Evolutionary conservation across 2,113 vertebrate genomes (phyloP), one percentile per base, ranked within the genome.

Genomic region (Potamarius usumacintae): DNA sequence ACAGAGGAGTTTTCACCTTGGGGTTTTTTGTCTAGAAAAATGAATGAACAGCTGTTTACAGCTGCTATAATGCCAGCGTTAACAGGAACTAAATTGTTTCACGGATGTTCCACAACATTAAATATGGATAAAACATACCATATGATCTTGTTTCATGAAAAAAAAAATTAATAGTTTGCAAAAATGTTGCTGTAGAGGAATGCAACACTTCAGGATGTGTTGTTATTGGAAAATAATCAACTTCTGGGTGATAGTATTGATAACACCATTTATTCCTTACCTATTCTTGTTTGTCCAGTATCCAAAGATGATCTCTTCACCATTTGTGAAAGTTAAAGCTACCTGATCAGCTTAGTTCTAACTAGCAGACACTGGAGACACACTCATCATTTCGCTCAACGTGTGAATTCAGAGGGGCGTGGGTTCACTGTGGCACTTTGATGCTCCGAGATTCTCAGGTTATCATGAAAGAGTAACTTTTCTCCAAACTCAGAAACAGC

Each of bases 401-500:
- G 48, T 22, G 71, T 50, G 71, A 74, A 74, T 42, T 62, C 50
- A n/a, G 42, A 42, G 79, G 17, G 53, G 15, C 34, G 42, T 50
- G 20, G 72, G 62, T 82, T 86, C 52, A n/a, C 52, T 57, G 4
- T 1, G 27, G 50, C 50, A 60, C 58, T 65, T 52, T 69, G 65
- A 69, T 69, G 63, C n/a, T 55, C 27, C 22, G 81, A 65, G 27
- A 53, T 42, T 17, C 53, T 80, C 55, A 27, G 30, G 69, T 58
- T 76, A 86, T 58, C 52, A 6, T 72, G 52, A 58, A 71, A 76
- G 34, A 81, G 52, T 72, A 71, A 86, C 77, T 55, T 48, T 85
- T n/a, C 62, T 53, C 76, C 85, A 42, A 4, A 60, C n/a, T 74
- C 25, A 60, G 22, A 81, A 82, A 58, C 12, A 5, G 27, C 50